These are phyloP conservation scores for Myotis myotis DNA, from an alignment of 2,797 vertebrate genomes.

Conservation along the genomic window DNA sequence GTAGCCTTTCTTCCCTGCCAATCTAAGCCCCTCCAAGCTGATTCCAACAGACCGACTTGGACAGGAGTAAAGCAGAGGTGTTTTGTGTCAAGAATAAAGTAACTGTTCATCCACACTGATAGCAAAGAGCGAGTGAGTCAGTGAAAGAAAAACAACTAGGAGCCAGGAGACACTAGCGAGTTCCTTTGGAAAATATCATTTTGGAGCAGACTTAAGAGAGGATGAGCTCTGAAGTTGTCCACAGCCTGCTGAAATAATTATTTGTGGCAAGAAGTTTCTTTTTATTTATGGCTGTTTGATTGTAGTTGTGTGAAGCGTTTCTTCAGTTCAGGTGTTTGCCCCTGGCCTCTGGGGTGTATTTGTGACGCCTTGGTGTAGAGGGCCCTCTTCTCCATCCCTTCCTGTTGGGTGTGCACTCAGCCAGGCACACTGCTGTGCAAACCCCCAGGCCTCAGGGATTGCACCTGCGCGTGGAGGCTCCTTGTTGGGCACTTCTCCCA, in stretches of 20 bases:
- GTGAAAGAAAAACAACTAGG: not conserved
- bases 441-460: not conserved
- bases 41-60: not conserved
- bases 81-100: conserved; percentile 32
- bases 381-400: not conserved
- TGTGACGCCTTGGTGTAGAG: too few relatives aligned
- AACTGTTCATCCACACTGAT: not conserved
- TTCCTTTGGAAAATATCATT: not conserved
- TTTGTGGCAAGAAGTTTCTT: conserved; percentile 23
- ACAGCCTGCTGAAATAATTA: not conserved
- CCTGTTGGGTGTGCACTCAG: not conserved
- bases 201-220: not conserved
- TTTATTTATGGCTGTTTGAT: not conserved
- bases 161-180: not conserved
- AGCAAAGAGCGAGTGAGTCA: not conserved
- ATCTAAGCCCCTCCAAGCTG: conserved; percentile 13
- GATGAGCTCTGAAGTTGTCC: not conserved
- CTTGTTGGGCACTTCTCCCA: not conserved
- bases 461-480: fast-evolving
- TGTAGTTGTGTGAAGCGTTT: not conserved
- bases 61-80: not conserved
- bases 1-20: conserved; percentile 30
- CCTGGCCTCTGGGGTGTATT: not conserved
- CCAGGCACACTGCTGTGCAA: not conserved
- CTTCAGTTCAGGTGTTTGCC: not conserved